phyloP scores from a whole-genome alignment of 2,888 invertebrate genomes.

The Chelonus formosanus region DNA sequence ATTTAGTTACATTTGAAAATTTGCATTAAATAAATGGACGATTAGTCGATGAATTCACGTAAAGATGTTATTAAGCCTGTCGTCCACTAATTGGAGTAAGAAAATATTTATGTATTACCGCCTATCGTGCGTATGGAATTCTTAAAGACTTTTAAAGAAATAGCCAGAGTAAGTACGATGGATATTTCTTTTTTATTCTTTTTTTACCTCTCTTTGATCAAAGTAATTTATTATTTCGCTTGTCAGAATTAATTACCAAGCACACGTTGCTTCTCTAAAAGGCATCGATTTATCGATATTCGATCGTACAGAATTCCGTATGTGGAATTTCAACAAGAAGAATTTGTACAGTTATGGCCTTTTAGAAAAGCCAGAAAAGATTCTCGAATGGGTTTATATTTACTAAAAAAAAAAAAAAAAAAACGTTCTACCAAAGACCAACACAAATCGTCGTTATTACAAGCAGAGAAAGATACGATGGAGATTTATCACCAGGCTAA shows the following conservation, averaged over 20 bases:
- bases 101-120: constrained; percentile 9
- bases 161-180: background rate
- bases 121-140: background rate
- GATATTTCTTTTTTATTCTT: background rate
- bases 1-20: too few relatives aligned
- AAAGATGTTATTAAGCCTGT: background rate
- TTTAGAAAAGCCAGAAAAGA: background rate
- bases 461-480: background rate
- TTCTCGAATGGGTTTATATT: background rate
- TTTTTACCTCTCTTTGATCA: background rate
- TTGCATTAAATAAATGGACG: too few relatives aligned
- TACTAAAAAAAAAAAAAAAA: background rate
- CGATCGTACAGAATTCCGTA: background rate
- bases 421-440: background rate
- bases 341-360: background rate
- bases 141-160: background rate
- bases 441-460: constrained; percentile 7
- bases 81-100: constrained; percentile 5
- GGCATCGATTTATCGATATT: constrained; percentile 3
- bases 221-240: constrained; percentile 4
- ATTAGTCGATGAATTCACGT: too few relatives aligned
- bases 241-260: constrained; percentile 6
- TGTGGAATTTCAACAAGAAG: background rate
- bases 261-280: constrained; percentile 5
- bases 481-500: constrained; percentile 16